Conservation (phyloP, 1,140 invertebrate species). For the Nasonia vitripennis region DNA sequence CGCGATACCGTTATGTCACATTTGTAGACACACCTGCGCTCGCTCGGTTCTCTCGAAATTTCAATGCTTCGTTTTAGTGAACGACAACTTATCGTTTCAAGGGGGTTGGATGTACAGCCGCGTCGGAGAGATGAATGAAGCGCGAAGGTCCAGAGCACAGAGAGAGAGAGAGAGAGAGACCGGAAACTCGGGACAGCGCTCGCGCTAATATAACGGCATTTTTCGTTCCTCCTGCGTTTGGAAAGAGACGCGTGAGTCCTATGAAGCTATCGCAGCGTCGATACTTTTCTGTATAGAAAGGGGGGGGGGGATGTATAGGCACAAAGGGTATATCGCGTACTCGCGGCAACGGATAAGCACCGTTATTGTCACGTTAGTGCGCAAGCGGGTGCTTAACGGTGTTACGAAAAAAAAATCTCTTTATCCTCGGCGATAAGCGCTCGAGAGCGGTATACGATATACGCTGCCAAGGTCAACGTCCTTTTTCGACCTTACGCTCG, state of each 20-base stretch:
- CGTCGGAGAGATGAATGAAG: slow-evolving; percentile 30
- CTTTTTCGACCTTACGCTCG: slow-evolving; percentile 67
- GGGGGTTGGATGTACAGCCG: not conserved
- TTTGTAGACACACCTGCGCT: slow-evolving; percentile 72
- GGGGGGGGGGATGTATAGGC: too few species aligned
- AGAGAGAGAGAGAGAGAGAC: slow-evolving; percentile 21
- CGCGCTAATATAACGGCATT: slow-evolving; percentile 47
- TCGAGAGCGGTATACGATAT: too few species aligned
- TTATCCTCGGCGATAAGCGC: too few species aligned
- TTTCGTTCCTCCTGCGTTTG: slow-evolving; percentile 33
- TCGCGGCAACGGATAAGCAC: slow-evolving; percentile 52
- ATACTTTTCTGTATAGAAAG: too few species aligned
- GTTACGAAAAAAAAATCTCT: slow-evolving; percentile 9
- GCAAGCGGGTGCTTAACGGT: slow-evolving; percentile 69
- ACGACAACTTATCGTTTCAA: too few species aligned
- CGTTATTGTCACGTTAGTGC: slow-evolving; percentile 74
- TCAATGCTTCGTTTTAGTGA: too few species aligned
- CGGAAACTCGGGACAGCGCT: too few species aligned
- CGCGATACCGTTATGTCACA: slow-evolving; percentile 74
- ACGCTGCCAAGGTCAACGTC: slow-evolving; percentile 63
- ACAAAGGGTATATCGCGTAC: not conserved
- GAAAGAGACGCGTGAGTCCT: not conserved
- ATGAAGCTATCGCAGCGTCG: not conserved
- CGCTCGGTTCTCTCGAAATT: slow-evolving; percentile 40
- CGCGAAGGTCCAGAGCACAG: not conserved